A percentile compares a stretch with the other conserved stretches of the same genome.
These are phyloP conservation scores for Anthonomus grandis DNA, from an alignment of 1,140 invertebrate genomes.

Conservation along the genomic window DNA sequence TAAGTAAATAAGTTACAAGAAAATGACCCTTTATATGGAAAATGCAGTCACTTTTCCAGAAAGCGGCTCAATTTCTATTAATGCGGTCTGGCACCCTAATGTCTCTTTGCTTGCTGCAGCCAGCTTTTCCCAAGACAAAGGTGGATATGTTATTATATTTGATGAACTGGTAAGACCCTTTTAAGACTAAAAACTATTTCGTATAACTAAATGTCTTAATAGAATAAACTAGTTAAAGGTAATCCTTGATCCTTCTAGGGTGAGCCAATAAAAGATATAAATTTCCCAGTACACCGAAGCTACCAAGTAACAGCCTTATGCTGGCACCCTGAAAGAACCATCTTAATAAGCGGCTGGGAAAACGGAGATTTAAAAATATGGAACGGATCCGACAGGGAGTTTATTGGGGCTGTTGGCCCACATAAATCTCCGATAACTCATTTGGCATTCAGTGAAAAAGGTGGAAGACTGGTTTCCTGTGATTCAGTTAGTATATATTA, in stretches of 20 bases:
- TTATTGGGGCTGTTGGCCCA: slow-evolving; percentile 69
- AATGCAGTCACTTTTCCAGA: slow-evolving; percentile 68
- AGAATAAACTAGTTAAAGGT: no score
- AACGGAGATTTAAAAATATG: slow-evolving; percentile 83
- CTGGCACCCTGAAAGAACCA: slow-evolving; percentile 85
- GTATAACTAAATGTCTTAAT: no score
- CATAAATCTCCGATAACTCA: slow-evolving; percentile 77
- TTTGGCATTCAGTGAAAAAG: slow-evolving; percentile 76
- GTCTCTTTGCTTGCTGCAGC: slow-evolving; percentile 79
- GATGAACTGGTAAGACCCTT: slow-evolving; percentile 71
- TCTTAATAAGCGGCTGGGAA: slow-evolving; percentile 86
- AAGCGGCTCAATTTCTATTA: slow-evolving; percentile 66
- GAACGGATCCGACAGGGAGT: slow-evolving; percentile 64
- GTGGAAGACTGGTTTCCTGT: slow-evolving; percentile 76
- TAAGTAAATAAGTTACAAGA: no score
- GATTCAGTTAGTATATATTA: slow-evolving; percentile 67
- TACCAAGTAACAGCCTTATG: slow-evolving; percentile 75
- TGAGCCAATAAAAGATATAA: slow-evolving; percentile 72
- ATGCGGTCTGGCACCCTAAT: slow-evolving; percentile 74
- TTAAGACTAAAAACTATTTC: no score
- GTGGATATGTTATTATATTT: slow-evolving; percentile 83
- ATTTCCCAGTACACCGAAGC: slow-evolving; percentile 67
- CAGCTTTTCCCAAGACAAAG: slow-evolving; percentile 80
- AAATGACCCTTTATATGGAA: slow-evolving; percentile 75
- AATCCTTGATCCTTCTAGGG: no score